Evolutionary conservation across 2,888 invertebrate species (phyloP), one percentile per base, ranked within the genome.

Genomic region (Chloromyia formosa): DNA sequence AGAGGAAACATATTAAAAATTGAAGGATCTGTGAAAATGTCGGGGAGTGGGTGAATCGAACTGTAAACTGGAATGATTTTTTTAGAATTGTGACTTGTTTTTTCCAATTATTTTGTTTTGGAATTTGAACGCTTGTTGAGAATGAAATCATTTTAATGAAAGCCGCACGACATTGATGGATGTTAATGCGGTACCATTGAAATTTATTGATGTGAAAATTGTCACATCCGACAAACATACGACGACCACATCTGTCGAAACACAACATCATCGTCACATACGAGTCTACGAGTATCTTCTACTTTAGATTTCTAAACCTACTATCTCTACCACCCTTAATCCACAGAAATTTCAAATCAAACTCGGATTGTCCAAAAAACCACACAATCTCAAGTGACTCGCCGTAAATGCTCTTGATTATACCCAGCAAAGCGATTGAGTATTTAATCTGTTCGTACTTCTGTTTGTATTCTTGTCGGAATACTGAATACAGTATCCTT

Each of bases 331-430:
- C 27, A 35, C 27, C 27, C 27, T n/a, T 49, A 49, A n/a, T 49
- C 49, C 49, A 42, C 12, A 5, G 49, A 49, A n/a, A n/a, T 49
- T 49, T 12, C 49, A n/a, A 12, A 49, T 49, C 49, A n/a, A 23
- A 20, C 66, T 66, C 7, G 66, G n/a, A 66, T 66, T 66, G 66
- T 49, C 66, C 66, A 66, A 66, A 45, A 66, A 66, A 66, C 66
- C 66, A 12, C 66, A 66, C n/a, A 66, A 66, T 66, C 66, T 66
- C 66, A 66, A 45, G 49, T 66, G 66, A 66, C 66, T 66, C 66
- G 42, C 66, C 9, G 66, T 49, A 66, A 66, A 35, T 49, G 66
- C 66, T 66, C 66, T 66, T 49, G 66, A 66, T 66, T 66, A 66
- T 66, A 49, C 16, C 66, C 22, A 45, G 45, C 66, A 66, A 49